Percentiles rank a stretch among this genome's conserved stretches.
phyloP scores from a whole-genome alignment of 2,888 invertebrate genomes.

The Dinocampus coccinellae region DNA sequence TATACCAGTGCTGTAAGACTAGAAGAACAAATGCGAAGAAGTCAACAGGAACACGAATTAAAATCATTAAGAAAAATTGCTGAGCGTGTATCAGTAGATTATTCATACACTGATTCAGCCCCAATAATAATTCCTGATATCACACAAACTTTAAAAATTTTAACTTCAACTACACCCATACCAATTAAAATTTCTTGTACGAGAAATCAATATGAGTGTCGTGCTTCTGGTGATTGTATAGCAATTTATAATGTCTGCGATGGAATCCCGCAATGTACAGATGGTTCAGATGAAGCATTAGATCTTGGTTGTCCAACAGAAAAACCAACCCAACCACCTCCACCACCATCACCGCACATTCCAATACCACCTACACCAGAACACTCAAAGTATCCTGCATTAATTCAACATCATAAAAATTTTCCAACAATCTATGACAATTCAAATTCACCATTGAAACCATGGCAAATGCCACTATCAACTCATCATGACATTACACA shows the following conservation, averaged over 20 bases:
- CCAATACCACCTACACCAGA: slow-evolving; percentile 48
- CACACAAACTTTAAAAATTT: slow-evolving; percentile 51
- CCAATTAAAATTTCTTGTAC: slow-evolving; percentile 74
- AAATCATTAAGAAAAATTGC: slow-evolving; percentile 72
- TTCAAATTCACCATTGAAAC: slow-evolving; percentile 50
- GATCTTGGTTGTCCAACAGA: slow-evolving; percentile 82
- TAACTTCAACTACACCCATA: slow-evolving; percentile 49
- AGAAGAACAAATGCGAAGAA: slow-evolving; percentile 80
- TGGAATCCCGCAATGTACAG: slow-evolving; percentile 91
- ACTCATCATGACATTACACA: slow-evolving; percentile 49
- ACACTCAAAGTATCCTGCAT: slow-evolving; percentile 56
- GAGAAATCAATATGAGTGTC: slow-evolving; percentile 90
- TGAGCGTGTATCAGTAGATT: slow-evolving; percentile 51
- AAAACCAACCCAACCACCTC: slow-evolving; percentile 67
- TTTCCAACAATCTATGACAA: slow-evolving; percentile 54
- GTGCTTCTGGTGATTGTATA: slow-evolving; percentile 89
- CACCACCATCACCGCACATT: slow-evolving; percentile 52
- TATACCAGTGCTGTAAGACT: slow-evolving; percentile 86
- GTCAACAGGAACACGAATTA: slow-evolving; percentile 81
- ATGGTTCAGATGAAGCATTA: slow-evolving; percentile 91
- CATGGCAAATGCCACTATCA: slow-evolving; percentile 54
- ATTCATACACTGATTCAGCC: slow-evolving; percentile 54
- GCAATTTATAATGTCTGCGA: slow-evolving; percentile 96
- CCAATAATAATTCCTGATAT: slow-evolving; percentile 23
- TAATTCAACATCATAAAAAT: slow-evolving; percentile 55